Percentiles rank a stretch among this genome's conserved stretches.
Conservation (phyloP, 2,888 invertebrate species). For the Limnephilus auricula region DNA sequence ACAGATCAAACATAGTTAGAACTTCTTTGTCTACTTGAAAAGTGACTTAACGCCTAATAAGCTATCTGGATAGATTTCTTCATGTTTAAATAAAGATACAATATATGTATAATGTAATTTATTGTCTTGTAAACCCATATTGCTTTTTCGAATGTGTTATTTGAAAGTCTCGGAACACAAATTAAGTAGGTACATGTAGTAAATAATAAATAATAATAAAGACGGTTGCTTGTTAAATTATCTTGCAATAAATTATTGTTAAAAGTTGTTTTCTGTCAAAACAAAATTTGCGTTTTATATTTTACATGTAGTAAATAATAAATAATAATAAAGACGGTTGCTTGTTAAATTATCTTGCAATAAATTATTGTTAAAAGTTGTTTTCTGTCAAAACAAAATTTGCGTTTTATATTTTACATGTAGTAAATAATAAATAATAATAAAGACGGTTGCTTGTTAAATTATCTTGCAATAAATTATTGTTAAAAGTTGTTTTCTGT, state of each 20-base stretch:
- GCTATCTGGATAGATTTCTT: neutral
- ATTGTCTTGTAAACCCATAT: neutral
- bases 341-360: too few relatives aligned
- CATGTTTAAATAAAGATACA: neutral
- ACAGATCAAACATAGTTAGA: too few relatives aligned
- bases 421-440: conserved; percentile 2
- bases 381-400: too few relatives aligned
- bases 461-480: neutral
- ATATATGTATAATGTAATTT: neutral
- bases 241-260: too few relatives aligned
- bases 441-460: neutral
- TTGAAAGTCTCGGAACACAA: neutral
- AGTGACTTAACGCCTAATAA: neutral
- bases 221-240: too few relatives aligned
- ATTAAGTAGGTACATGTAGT: neutral
- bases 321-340: too few relatives aligned
- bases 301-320: too few relatives aligned
- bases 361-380: too few relatives aligned
- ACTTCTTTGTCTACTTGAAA: neutral
- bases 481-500: neutral
- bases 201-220: too few relatives aligned
- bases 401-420: too few relatives aligned
- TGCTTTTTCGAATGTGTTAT: neutral
- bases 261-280: too few relatives aligned
- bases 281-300: too few relatives aligned